Evolutionary conservation across 2,113 vertebrate genomes (phyloP).

Genomic region (Cricetomys ansorgei): DNA sequence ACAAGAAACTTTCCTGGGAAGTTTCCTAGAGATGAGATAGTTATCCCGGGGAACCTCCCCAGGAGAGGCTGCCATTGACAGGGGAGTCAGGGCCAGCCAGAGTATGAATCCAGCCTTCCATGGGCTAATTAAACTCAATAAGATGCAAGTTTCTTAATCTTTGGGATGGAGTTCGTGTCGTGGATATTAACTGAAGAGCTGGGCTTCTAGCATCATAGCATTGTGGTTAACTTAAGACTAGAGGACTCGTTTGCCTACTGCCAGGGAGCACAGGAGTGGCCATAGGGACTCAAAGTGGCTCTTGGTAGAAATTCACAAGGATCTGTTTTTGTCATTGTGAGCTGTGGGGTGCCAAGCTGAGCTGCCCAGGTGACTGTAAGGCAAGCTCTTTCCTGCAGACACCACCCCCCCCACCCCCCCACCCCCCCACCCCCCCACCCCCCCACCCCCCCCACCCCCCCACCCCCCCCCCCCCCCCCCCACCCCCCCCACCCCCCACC

Average conservation of each 20-base stretch:
- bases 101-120: background rate
- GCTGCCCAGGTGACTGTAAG: background rate
- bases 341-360: background rate
- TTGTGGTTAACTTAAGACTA: background rate
- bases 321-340: background rate
- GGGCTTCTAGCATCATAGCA: background rate
- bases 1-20: no score
- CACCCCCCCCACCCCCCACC: no score
- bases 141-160: background rate
- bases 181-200: background rate
- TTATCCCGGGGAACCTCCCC: background rate
- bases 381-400: background rate
- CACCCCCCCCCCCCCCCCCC: no score
- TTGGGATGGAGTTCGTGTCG: background rate
- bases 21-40: background rate
- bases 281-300: background rate
- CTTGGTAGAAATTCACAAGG: background rate
- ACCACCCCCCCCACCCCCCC: no score
- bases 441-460: no score
- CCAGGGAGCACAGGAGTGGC: background rate
- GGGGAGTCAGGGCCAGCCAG: background rate
- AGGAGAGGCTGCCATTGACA: background rate
- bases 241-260: background rate
- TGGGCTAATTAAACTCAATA: background rate
- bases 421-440: no score